Evolutionary conservation across 2,888 invertebrate genomes (phyloP).

Genomic region (Nephrotoma guestfalica): DNA sequence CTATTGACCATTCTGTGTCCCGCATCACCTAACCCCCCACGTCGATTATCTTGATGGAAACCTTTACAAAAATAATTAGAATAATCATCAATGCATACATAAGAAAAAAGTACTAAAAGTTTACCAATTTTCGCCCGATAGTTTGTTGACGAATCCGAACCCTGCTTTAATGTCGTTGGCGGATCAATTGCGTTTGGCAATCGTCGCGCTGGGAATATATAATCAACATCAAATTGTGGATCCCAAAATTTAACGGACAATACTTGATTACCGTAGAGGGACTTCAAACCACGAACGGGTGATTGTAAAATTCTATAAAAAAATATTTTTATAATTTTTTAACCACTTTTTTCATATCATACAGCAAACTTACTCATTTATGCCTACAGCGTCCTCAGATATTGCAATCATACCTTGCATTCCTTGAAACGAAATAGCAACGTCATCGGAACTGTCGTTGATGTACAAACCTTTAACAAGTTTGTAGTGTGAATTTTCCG

Average conservation of each 20-base stretch:
- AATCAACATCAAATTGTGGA: slow-evolving; percentile 58
- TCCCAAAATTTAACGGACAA: slow-evolving; percentile 61
- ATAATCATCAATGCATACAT: background rate
- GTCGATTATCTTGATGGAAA: slow-evolving; percentile 47
- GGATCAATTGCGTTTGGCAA: slow-evolving; percentile 56
- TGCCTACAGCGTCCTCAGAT: slow-evolving; percentile 51
- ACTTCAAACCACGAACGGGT: slow-evolving; percentile 54
- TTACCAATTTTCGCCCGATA: slow-evolving; percentile 65
- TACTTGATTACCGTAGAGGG: slow-evolving; percentile 42
- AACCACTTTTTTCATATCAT: background rate
- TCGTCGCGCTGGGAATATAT: slow-evolving; percentile 61
- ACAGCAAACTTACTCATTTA: slow-evolving; percentile 44
- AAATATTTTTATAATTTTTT: background rate
- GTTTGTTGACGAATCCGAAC: slow-evolving; percentile 44
- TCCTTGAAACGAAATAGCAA: slow-evolving; percentile 56
- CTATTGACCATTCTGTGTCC: slow-evolving; percentile 65
- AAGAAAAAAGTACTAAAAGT: slow-evolving; percentile 14
- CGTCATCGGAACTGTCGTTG: slow-evolving; percentile 37
- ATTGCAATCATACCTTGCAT: slow-evolving; percentile 67
- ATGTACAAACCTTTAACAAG: slow-evolving; percentile 56
- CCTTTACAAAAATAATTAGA: slow-evolving; percentile 24
- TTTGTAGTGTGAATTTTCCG: slow-evolving; percentile 52
- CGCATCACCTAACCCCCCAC: slow-evolving; percentile 48
- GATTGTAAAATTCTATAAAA: slow-evolving; percentile 45
- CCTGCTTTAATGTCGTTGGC: slow-evolving; percentile 54